Conservation (phyloP, 2,888 invertebrate species). For the Agonopterix alstromeriana region DNA sequence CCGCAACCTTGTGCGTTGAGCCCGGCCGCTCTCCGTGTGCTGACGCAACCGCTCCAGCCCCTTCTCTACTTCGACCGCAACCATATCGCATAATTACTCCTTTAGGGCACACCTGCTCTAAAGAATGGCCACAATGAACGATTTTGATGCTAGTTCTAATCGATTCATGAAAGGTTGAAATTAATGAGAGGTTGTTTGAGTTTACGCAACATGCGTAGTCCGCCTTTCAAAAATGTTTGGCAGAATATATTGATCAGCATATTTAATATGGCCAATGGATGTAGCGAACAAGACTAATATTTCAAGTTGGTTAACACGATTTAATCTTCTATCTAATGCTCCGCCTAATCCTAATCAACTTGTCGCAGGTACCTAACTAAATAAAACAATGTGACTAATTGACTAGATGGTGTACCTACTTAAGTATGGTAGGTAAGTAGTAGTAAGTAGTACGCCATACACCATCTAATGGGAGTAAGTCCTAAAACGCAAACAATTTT, state of each 20-base stretch:
- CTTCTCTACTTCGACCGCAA: constrained; percentile 59
- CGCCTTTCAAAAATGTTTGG: background rate
- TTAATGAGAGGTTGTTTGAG: constrained; percentile 47
- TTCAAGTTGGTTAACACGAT: too few species aligned
- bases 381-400: too few species aligned
- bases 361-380: too few species aligned
- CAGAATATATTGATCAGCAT: background rate
- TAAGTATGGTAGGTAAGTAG: too few species aligned
- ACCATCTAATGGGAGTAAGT: too few species aligned
- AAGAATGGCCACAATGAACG: constrained; percentile 49
- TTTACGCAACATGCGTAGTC: constrained; percentile 37
- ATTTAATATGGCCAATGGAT: background rate
- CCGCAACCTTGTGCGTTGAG: constrained; percentile 75
- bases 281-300: background rate
- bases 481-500: too few species aligned
- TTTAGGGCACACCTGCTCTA: constrained; percentile 68
- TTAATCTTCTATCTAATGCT: too few species aligned
- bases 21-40: constrained; percentile 66
- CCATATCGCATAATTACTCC: constrained; percentile 67
- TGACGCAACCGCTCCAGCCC: constrained; percentile 71
- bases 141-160: constrained; percentile 44
- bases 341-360: too few species aligned
- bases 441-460: too few species aligned
- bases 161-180: constrained; percentile 63
- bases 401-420: too few species aligned